Base-by-base conservation (phyloP, 1,140 invertebrate genomes). In the Meteorus sp. region DNA sequence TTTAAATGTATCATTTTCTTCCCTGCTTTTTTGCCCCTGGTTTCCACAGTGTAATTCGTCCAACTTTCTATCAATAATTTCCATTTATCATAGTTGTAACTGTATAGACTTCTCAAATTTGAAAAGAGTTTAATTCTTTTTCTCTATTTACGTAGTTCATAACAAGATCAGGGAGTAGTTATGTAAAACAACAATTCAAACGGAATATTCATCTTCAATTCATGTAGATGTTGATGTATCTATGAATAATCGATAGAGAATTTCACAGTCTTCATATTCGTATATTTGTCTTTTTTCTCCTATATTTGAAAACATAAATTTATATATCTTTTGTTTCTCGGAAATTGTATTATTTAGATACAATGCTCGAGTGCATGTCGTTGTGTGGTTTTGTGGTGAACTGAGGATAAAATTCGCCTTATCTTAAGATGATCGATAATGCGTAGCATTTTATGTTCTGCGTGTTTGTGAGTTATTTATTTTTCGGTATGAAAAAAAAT, bases 21-120 rank as follows among this genome's bases (percentile, higher is more conserved):
- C 51, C 64, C 64, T 62, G 61, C 64, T 62, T 57, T 41, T 63
- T 71, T 65, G 66, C 70, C 66, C 62, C 57, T 71, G 52, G 68
- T 67, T 58, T 59, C 54, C 64, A 51, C n/a, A n/a, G n/a, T n/a
- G n/a, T n/a, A n/a, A n/a, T n/a, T n/a, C 65, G n/a, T 68, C 59
- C 48, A 56, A 61, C 41, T 59, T 65, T 67, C 63, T 68, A 67
- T 67, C 66, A 62, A 69, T 65, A 59, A 59, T 69, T 48, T 47
- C 50, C 35, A 17, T 47, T 44, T 20, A 60, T 62, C 37, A 51
- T 43, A 64, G 59, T 57, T 69, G 61, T 64, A 64, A 63, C 63
- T 64, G 54, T 67, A 67, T 64, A 61, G 47, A 64, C 47, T 65
- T 57, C 65, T 65, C 63, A 63, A 63, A 59, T 65, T 59, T 62